A percentile compares a stretch with the other conserved stretches of the same genome.
These are phyloP conservation scores for Xyliphius kryptos DNA, from an alignment of 2,113 vertebrate genomes.

Conservation along the genomic window DNA sequence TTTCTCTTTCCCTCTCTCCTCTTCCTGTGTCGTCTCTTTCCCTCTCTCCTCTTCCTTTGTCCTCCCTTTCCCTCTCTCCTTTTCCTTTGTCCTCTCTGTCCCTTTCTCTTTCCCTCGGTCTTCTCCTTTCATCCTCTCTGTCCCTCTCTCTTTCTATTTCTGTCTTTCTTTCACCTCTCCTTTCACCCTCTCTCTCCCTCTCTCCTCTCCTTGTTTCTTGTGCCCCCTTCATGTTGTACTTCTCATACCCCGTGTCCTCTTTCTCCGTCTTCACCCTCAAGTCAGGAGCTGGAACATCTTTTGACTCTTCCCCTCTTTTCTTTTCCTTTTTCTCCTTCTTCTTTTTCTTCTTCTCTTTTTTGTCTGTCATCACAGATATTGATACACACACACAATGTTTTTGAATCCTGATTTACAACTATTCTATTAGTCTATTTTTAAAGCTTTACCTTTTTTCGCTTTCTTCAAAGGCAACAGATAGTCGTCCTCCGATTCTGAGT, in stretches of 20 bases:
- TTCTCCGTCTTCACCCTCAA: conserved; percentile 71
- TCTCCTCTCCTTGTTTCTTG: not conserved
- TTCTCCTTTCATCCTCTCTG: too few species aligned
- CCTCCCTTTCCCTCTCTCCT: not conserved
- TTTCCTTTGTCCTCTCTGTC: conserved; percentile 6
- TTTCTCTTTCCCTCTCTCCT: conserved; percentile 11
- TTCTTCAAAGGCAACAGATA: conserved; percentile 57
- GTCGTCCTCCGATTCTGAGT: conserved; percentile 60
- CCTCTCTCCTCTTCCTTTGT: conserved; percentile 14
- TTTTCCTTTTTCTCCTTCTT: conserved; percentile 43
- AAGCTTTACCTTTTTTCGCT: conserved; percentile 72
- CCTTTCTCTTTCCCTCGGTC: too few species aligned
- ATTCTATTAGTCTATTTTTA: not conserved
- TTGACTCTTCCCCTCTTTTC: conserved; percentile 31
- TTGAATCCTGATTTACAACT: not conserved
- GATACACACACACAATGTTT: too few species aligned
- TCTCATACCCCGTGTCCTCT: conserved; percentile 66
- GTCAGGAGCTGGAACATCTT: conserved; percentile 35
- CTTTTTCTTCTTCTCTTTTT: conserved; percentile 67
- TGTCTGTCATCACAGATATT: conserved; percentile 49
- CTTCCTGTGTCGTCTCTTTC: conserved; percentile 22
- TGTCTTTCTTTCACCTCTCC: conserved; percentile 17
- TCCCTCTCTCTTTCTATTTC: too few species aligned
- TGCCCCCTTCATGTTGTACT: conserved; percentile 49
- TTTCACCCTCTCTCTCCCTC: conserved; percentile 4